These are phyloP conservation scores for Apostichopus californicus DNA, from an alignment of 35 echinoderm and acorn worm species.

Conservation along the genomic window DNA sequence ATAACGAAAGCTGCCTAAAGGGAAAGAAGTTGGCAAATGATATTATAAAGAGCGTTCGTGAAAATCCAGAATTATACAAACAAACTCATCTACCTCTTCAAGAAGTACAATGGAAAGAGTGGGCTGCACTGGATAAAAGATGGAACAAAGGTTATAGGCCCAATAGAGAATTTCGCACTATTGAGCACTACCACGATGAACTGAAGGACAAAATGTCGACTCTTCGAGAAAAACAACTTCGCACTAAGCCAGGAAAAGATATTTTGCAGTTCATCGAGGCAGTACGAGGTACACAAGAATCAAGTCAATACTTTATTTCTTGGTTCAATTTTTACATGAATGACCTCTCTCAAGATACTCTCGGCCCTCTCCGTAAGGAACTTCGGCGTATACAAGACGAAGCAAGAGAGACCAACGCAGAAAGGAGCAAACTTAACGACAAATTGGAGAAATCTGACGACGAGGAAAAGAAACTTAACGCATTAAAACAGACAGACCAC, in stretches of 20 bases:
- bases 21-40: background rate
- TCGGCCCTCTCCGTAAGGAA: constrained; percentile 21
- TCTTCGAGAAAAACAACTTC: background rate
- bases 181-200: constrained; percentile 46
- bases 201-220: constrained; percentile 3
- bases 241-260: background rate
- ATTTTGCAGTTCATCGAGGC: constrained; percentile 4
- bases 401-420: background rate
- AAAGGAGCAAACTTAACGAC: background rate
- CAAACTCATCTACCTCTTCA: too few relatives aligned
- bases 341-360: constrained; percentile 31
- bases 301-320: background rate
- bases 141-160: constrained; percentile 23
- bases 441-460: background rate
- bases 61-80: background rate
- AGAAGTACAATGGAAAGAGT: constrained; percentile 22
- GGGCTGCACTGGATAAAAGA: constrained; percentile 26
- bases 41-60: background rate
- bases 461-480: background rate
- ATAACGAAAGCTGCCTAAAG: background rate
- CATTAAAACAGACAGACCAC: background rate
- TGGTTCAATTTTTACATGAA: constrained; percentile 50
- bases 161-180: background rate
- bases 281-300: background rate
- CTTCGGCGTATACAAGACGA: constrained; percentile 8